Evolutionary conservation across 1,140 invertebrate species (phyloP).

Genomic region (Solenopsis invicta): DNA sequence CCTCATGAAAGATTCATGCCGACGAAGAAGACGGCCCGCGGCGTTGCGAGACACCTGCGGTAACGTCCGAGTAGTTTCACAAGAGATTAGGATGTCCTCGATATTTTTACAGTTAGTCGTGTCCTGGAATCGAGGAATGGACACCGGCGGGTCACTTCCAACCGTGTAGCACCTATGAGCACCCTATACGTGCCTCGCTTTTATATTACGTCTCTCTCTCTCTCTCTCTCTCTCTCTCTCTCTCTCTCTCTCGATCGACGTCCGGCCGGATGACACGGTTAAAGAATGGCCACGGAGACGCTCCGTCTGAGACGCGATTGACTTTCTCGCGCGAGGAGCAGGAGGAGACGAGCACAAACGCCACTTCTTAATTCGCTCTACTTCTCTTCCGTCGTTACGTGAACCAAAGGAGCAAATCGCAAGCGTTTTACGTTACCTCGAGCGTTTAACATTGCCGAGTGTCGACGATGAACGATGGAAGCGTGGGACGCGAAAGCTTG

Average conservation of each 20-base stretch:
- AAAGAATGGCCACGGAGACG: not conserved
- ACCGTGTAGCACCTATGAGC: not conserved
- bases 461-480: not conserved
- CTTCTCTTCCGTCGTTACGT: not conserved
- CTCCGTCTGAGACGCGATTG: not conserved
- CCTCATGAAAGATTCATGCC: constrained; percentile 67
- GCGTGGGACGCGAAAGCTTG: not conserved
- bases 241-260: constrained; percentile 3
- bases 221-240: not conserved
- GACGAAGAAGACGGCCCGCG: constrained; percentile 29
- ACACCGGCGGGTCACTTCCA: constrained; percentile 46
- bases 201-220: not conserved
- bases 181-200: constrained; percentile 4
- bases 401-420: not conserved
- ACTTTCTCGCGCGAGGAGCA: not conserved
- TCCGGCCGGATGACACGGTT: constrained; percentile 22
- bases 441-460: constrained; percentile 11
- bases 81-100: constrained; percentile 63
- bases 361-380: constrained; percentile 31
- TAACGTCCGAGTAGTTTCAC: constrained; percentile 41
- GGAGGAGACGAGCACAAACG: not conserved
- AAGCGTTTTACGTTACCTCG: constrained; percentile 18
- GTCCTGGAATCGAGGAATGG: constrained; percentile 43
- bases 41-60: constrained; percentile 59
- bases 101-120: constrained; percentile 69